Base-by-base conservation (phyloP, 1,140 invertebrate species). In the Radopholus similis region DNA sequence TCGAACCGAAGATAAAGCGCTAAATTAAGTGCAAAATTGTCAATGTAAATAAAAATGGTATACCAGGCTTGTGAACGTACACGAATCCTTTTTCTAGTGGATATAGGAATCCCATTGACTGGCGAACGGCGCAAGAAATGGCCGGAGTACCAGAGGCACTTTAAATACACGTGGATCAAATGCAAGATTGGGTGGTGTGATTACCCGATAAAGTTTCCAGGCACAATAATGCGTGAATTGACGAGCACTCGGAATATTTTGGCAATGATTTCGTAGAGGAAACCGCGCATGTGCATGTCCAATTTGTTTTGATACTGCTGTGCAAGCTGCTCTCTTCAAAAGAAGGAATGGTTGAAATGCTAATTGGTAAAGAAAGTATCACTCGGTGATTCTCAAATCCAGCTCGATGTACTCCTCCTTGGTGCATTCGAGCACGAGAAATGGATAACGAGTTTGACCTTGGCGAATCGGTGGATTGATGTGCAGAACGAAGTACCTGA, bases 401-500 rank as follows among this genome's bases (percentile, higher is more conserved):
- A 97, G 87, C n/a, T 90, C 89, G 13, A 89, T 90, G 81, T 96
- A 92, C 81, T 97, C 93, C 44, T 88, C 87, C 80, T 92, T 90
- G 40, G 89, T 90, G 83, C 98, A 99, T 2, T 96, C 84, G 37
- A 98, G 86, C 23, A 97, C 94, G 26, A 99, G 85, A 83, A 92
- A 99, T 76, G 95, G 94, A 76, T 88, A 88, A 67, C 93, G 86
- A 0, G 96, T 99, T 85, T 99, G 95, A 72, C 96, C 96, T 84
- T 99, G 96, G 83, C 97, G 97, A 71, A 99, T 97, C 0, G 96
- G 95, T 28, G 95, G 95, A 88, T 99, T 95, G 72, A 99, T 86
- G 72, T 92, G 94, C 13, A 91, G 85, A 88, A 88, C 66, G 34
- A 85, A 80, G n/a, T n/a, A n/a, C n/a, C 69, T 72, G 79, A 47